Percentiles rank a stretch among this genome's conserved stretches.
phyloP scores from a whole-genome alignment of 2,888 invertebrate species.

The Seladonia tumulorum region DNA sequence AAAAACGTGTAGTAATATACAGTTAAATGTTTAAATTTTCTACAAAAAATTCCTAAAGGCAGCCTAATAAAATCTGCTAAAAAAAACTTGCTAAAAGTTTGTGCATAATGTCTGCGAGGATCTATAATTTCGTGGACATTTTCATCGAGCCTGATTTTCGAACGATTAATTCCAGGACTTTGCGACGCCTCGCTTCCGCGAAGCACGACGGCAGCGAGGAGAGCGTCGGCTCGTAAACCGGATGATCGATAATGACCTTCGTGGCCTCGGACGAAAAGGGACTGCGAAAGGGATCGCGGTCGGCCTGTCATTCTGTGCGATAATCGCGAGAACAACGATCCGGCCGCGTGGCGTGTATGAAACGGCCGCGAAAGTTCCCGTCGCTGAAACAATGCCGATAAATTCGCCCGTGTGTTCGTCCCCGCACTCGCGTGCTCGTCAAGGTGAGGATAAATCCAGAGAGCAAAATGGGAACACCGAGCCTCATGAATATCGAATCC shows the following conservation, averaged over 20 bases:
- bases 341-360: background rate
- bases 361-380: conserved; percentile 1
- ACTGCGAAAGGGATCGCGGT: conserved; percentile 22
- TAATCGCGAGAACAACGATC: conserved; percentile 1
- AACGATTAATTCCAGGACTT: background rate
- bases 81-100: background rate
- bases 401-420: background rate
- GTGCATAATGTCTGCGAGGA: background rate
- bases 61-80: too few species aligned
- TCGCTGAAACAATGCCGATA: background rate
- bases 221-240: conserved; percentile 27
- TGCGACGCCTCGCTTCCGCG: conserved; percentile 34
- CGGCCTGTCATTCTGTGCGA: conserved; percentile 1
- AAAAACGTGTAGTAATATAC: background rate
- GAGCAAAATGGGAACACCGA: background rate
- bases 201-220: conserved; percentile 27
- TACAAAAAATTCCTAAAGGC: background rate
- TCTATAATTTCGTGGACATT: background rate
- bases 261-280: conserved; percentile 33
- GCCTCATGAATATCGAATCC: background rate
- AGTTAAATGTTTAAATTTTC: background rate
- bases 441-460: conserved; percentile 9
- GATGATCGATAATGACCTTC: conserved; percentile 62
- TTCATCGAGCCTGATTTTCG: background rate
- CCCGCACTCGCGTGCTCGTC: conserved; percentile 2